A percentile compares a stretch with the other conserved stretches of the same genome.
These are phyloP conservation scores for Trissonchulus latispiculum DNA, from an alignment of 2,888 invertebrate species.

Conservation along the genomic window DNA sequence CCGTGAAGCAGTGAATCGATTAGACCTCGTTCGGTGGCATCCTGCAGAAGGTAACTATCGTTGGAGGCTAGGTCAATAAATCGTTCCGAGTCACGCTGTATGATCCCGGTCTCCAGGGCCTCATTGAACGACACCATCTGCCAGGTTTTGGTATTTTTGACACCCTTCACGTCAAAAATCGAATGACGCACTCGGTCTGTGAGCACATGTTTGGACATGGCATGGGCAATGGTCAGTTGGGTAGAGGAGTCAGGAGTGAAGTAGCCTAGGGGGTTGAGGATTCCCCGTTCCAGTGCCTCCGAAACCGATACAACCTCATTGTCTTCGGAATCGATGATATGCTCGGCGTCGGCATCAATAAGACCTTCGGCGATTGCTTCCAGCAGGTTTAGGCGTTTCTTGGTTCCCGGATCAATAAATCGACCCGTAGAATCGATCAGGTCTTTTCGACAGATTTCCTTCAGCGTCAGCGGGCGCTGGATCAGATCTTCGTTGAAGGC, in stretches of 20 bases:
- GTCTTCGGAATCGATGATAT: slow-evolving; percentile 65
- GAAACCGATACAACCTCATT: slow-evolving; percentile 62
- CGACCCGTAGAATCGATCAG: slow-evolving; percentile 62
- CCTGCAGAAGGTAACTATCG: slow-evolving; percentile 25
- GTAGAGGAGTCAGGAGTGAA: slow-evolving; percentile 58
- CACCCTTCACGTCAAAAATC: slow-evolving; percentile 78
- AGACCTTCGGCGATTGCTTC: slow-evolving; percentile 75
- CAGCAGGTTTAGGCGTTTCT: slow-evolving; percentile 57
- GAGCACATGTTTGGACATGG: slow-evolving; percentile 74
- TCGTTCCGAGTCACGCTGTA: slow-evolving; percentile 55
- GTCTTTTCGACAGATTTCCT: slow-evolving; percentile 67
- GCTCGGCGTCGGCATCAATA: slow-evolving; percentile 68
- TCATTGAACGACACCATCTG: slow-evolving; percentile 71
- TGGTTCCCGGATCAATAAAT: slow-evolving; percentile 67
- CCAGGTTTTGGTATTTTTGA: slow-evolving; percentile 66
- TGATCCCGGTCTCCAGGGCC: slow-evolving; percentile 62
- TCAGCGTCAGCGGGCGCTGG: slow-evolving; percentile 72
- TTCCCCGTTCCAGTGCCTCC: slow-evolving; percentile 68
- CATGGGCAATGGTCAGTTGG: slow-evolving; percentile 63
- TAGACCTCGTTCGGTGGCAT: slow-evolving; percentile 43
- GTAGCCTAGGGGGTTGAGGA: slow-evolving; percentile 61
- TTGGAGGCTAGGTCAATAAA: slow-evolving; percentile 26
- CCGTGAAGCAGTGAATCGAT: slow-evolving; percentile 49
- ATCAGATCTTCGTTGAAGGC: slow-evolving; percentile 67
- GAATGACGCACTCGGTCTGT: slow-evolving; percentile 72